Evolutionary conservation across 2,797 vertebrate genomes (phyloP).

Genomic region (Xenopus petersii): DNA sequence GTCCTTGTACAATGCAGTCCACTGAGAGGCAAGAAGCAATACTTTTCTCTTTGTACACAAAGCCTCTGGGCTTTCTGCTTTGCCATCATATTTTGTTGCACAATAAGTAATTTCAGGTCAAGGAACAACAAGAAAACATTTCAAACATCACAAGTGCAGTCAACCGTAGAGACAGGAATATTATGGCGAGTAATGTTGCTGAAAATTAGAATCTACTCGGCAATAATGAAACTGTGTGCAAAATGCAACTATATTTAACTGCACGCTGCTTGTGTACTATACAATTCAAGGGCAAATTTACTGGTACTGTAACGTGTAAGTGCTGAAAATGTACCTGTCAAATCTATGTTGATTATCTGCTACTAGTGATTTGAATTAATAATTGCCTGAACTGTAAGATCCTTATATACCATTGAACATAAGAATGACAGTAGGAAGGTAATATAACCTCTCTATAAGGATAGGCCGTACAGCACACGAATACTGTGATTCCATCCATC

Average conservation of each 20-base stretch:
- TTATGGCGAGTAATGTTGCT: conserved; percentile 4
- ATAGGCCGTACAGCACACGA: too few species aligned
- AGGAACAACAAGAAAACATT: conserved; percentile 55
- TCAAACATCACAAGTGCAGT: conserved; percentile 13
- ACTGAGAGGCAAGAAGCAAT: conserved; percentile 88
- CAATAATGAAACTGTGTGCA: background rate
- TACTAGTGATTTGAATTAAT: too few species aligned
- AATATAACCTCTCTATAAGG: too few species aligned
- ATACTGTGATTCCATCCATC: too few species aligned
- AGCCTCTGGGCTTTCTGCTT: conserved; percentile 80
- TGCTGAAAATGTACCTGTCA: too few species aligned
- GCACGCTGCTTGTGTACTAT: background rate
- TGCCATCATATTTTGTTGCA: conserved; percentile 79
- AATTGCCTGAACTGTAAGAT: too few species aligned
- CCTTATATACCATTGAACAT: too few species aligned
- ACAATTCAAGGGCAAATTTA: too few species aligned
- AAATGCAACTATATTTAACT: background rate
- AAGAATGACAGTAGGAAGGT: too few species aligned
- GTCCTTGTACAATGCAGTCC: conserved; percentile 84
- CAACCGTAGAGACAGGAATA: conserved; percentile 13
- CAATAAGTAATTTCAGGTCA: conserved; percentile 82
- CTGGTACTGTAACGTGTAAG: too few species aligned
- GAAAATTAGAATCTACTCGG: background rate
- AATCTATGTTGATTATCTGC: too few species aligned
- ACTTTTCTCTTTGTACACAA: conserved; percentile 89